phyloP scores from a whole-genome alignment of 2,113 vertebrate genomes.

The Ictalurus punctatus region DNA sequence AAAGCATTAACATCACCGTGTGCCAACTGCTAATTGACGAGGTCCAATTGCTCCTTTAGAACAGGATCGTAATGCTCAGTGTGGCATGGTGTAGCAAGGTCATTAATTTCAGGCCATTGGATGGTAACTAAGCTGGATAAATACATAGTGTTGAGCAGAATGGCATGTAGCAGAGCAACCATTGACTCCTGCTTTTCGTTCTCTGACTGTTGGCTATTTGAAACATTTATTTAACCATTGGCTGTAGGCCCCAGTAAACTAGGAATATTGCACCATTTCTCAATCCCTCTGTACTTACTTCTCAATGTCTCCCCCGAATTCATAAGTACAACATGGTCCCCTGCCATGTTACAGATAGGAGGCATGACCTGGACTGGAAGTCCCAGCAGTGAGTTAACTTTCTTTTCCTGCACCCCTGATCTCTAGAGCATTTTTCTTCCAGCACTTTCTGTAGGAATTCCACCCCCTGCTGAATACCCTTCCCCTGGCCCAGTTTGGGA shows the following conservation, averaged over 20 bases:
- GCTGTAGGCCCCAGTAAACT: conserved; percentile 32
- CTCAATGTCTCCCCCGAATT: not conserved
- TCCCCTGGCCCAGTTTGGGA: conserved; percentile 18
- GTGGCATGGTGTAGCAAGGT: not conserved
- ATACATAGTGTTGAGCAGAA: not conserved
- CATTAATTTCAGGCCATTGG: not conserved
- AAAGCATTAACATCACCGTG: conserved; percentile 36
- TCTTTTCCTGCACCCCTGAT: not conserved
- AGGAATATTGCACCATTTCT: conserved; percentile 5
- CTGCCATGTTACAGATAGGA: not conserved
- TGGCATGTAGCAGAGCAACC: conserved; percentile 1
- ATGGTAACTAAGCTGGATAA: conserved; percentile 6
- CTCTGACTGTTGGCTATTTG: not conserved
- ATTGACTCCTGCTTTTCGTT: conserved; percentile 19
- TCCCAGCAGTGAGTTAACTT: not conserved
- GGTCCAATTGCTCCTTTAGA: not conserved
- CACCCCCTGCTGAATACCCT: conserved; percentile 15
- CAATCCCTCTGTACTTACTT: not conserved
- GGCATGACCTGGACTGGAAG: not conserved
- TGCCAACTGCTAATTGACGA: conserved; percentile 33
- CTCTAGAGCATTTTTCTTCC: conserved; percentile 12
- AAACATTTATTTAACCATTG: conserved; percentile 1
- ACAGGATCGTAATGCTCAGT: conserved; percentile 19
- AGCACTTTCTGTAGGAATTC: conserved; percentile 39
- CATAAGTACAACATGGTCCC: not conserved